Conservation (phyloP, 2,888 invertebrate species). For the Drosophila anceps region DNA sequence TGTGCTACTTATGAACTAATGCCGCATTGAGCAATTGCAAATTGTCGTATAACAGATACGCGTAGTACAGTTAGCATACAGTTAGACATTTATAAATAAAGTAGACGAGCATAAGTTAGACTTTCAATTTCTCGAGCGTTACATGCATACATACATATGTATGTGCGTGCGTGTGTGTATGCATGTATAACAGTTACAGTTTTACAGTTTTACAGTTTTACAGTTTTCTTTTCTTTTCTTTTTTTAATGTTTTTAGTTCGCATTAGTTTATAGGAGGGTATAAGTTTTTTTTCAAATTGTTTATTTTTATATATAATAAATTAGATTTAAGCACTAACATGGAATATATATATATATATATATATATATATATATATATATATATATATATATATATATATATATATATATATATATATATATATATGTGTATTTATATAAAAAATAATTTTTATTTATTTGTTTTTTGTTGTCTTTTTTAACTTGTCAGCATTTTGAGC, state of each 20-base stretch:
- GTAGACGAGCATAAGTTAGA: slow-evolving; percentile 61
- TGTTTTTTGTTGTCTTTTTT: slow-evolving; percentile 30
- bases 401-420: slow-evolving; percentile 46
- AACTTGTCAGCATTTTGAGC: slow-evolving; percentile 25
- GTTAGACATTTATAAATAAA: slow-evolving; percentile 27
- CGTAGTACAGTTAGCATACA: slow-evolving; percentile 50
- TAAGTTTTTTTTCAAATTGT: slow-evolving; percentile 38
- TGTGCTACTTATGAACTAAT: slow-evolving; percentile 54
- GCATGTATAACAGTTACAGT: slow-evolving; percentile 31
- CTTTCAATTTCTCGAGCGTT: slow-evolving; percentile 57
- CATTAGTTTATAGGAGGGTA: slow-evolving; percentile 60
- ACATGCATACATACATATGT: slow-evolving; percentile 2
- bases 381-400: slow-evolving; percentile 30
- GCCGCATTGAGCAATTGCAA: slow-evolving; percentile 65
- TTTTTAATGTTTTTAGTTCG: slow-evolving; percentile 35
- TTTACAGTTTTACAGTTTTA: too few species aligned
- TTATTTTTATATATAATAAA: slow-evolving; percentile 62
- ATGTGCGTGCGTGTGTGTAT: too few species aligned
- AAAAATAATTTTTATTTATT: slow-evolving; percentile 49
- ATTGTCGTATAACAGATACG: slow-evolving; percentile 29
- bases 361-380: slow-evolving; percentile 42
- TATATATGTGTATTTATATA: slow-evolving; percentile 55
- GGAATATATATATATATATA: slow-evolving; percentile 56
- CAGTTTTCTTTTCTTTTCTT: slow-evolving; percentile 26
- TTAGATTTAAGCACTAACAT: slow-evolving; percentile 78